Percentiles rank a stretch among this genome's conserved stretches.
Evolutionary conservation across 2,797 vertebrate species (phyloP).

Genomic region (Monodelphis domestica): DNA sequence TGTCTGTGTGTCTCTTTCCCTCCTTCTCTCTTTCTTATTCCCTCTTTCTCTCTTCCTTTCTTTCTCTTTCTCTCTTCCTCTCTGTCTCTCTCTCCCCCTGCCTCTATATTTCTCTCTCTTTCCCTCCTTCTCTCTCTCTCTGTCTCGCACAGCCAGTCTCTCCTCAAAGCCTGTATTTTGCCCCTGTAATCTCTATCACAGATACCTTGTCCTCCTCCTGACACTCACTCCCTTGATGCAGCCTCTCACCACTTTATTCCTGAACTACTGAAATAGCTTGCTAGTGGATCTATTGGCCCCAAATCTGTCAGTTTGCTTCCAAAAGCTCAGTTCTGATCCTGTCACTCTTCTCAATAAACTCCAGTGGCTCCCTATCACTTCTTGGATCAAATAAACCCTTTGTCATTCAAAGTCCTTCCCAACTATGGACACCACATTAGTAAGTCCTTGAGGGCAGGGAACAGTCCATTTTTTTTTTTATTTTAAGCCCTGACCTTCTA

Average conservation of each 20-base stretch:
- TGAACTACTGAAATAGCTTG: not conserved
- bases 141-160: not conserved
- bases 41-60: no score
- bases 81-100: no score
- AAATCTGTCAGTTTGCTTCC: not conserved
- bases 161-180: not conserved
- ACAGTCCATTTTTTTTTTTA: not conserved
- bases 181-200: not conserved
- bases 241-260: not conserved
- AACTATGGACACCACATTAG: not conserved
- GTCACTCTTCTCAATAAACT: not conserved
- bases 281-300: not conserved
- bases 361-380: not conserved
- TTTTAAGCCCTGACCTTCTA: no score
- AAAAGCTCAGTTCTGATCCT: not conserved
- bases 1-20: no score
- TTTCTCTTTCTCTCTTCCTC: no score
- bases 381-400: not conserved
- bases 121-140: no score
- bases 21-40: no score
- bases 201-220: not conserved
- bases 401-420: not conserved
- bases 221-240: not conserved
- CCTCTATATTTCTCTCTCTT: no score
- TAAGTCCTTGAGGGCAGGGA: not conserved